These are phyloP conservation scores for Camelus bactrianus DNA, from an alignment of 2,113 vertebrate species.

Conservation along the genomic window DNA sequence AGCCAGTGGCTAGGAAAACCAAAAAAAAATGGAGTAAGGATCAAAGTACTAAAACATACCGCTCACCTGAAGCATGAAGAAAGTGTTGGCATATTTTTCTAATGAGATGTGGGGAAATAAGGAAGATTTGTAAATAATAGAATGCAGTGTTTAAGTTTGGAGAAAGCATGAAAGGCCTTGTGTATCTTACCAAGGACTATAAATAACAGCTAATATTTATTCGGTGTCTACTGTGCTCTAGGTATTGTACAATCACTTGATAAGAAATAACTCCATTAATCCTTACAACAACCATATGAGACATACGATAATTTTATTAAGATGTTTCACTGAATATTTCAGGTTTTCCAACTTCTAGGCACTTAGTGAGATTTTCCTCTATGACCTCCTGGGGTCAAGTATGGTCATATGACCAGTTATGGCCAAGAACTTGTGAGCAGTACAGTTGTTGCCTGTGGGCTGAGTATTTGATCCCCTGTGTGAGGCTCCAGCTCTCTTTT, in stretches of 20 bases:
- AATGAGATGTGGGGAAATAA: background rate
- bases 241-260: background rate
- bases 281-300: background rate
- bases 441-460: background rate
- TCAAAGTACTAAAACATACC: background rate
- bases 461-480: background rate
- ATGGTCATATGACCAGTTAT: background rate
- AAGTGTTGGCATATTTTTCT: background rate
- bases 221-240: background rate
- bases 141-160: background rate
- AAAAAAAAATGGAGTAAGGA: background rate
- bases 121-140: background rate
- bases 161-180: background rate
- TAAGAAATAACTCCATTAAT: conserved; percentile 42
- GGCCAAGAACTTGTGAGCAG: background rate
- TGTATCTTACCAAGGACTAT: background rate
- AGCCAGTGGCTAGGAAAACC: background rate
- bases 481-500: background rate
- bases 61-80: background rate
- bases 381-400: background rate
- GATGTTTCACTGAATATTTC: background rate
- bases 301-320: background rate
- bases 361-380: background rate
- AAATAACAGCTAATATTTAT: conserved; percentile 28
- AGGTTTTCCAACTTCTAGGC: background rate